Evolutionary conservation across 2,797 vertebrate species (phyloP), one percentile per base, ranked within the genome.

Genomic region (Alectoris magna): DNA sequence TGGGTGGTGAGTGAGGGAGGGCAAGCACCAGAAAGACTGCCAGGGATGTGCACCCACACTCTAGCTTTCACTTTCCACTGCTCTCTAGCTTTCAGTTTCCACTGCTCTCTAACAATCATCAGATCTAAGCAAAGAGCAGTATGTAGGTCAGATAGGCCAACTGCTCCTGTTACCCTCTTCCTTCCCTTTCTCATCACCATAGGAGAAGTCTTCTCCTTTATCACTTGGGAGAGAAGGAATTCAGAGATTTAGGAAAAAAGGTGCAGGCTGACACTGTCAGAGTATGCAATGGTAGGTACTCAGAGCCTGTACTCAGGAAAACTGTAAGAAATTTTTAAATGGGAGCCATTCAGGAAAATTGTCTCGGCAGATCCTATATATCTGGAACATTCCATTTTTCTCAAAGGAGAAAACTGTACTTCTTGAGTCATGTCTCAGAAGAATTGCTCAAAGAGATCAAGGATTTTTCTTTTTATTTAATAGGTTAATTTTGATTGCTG

Each of bases 401-500:
- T 7, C 3, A 24, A 69, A 49, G 6, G 21, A 72, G 39, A 36
- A 83, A 71, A 60, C 1, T 39, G 4, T 1, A 2, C 69, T 77
- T 14, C 0, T 44, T 67, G 9, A 39, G 31, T 72, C 39, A 39
- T 24, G 1, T 23, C 62, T 74, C 55, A 68, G 21, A 43, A 64
- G 21, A 93, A 72, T 63, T 77, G 43, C 17, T 72, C 11, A 66
- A 43, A 59, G 31, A 85, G 10, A 81, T 27, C 5, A 46, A 49
- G 11, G 6, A 51, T 29, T 46, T 19, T 90, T 64, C 46, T 63
- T 60, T 14, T 66, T 19, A n/a, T 58, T 64, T 58, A 74, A 49
- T 5, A 9, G 10, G 19, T 78, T 91, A 56, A 56, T 86, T 94
- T 88, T 74, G 18, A 60, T 76, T 72, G 38, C 8, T 73, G 16